Percentiles rank a stretch among this genome's conserved stretches.
These are phyloP conservation scores for Phaethon lepturus DNA, from an alignment of 2,113 vertebrate genomes.

Conservation along the genomic window DNA sequence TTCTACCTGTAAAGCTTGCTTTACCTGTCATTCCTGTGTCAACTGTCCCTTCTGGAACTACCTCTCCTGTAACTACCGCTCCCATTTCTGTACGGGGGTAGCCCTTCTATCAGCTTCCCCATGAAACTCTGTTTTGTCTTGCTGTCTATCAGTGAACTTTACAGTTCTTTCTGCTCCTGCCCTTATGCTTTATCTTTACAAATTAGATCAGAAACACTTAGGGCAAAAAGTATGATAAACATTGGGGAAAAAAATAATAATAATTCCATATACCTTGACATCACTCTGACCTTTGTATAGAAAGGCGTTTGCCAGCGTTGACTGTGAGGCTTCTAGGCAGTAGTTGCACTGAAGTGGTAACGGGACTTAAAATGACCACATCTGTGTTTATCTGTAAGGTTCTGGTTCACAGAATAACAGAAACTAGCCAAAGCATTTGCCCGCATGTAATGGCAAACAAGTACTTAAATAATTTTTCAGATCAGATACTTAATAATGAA, in stretches of 20 bases:
- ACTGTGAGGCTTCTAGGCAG: background rate
- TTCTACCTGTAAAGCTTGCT: background rate
- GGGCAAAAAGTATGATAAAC: background rate
- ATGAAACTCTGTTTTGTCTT: background rate
- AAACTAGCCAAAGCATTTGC: background rate
- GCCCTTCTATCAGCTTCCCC: background rate
- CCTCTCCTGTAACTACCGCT: background rate
- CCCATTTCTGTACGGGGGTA: background rate
- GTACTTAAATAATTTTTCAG: background rate
- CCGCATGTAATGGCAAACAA: background rate
- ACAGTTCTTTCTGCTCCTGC: background rate
- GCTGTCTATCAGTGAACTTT: background rate
- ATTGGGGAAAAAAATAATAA: background rate
- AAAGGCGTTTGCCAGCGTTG: background rate
- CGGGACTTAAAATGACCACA: background rate
- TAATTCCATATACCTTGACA: background rate
- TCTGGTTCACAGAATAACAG: background rate
- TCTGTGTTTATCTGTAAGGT: background rate
- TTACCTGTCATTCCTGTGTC: background rate
- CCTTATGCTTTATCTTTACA: background rate
- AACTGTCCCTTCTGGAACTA: background rate
- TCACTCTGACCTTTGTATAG: background rate
- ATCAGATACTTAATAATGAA: background rate
- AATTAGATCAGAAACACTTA: background rate
- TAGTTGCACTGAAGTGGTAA: background rate